Base-by-base conservation (phyloP, 2,113 vertebrate species). In the Eonycteris spelaea region DNA sequence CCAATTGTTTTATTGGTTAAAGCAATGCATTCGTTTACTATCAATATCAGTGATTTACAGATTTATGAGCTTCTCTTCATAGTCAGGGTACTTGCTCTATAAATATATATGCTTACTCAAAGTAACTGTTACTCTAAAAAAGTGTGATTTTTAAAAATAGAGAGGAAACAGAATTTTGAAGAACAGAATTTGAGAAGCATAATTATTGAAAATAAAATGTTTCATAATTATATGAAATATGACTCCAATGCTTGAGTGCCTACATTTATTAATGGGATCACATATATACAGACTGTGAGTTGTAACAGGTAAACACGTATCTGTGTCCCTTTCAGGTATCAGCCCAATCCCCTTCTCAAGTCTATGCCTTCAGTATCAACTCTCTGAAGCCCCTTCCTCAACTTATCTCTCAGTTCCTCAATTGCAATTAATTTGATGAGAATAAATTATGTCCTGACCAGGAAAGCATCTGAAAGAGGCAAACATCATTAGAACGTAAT, bases 401-500 rank as follows among this genome's bases (percentile, higher is more conserved):
- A 89, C 18, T 43, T 24, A 45, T 40, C 61, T 87, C 30, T 91
- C 67, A 57, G 83, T 82, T 93, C 75, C 59, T 91, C 79, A 86
- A 82, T 53, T 86, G 45, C 3, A 80, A 59, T 71, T 59, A 93
- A 93, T 67, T 85, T 59, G 24, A 86, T 85, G n/a, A 82, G 57
- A 94, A 74, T 33, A 84, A 79, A 86, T 65, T 89, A 82, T 74
- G 93, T 94, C 45, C 67, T 89, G 53, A 48, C 43, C 14, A 86
- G 21, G 21, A 85, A 95, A 88, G 43, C 13, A 19, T 82, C 28
- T 10, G 48, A 86, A 89, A 92, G 79, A 86, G n/a, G 51, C 38
- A 77, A 91, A 71, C 53, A 86, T 82, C 71, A 35, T 95, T 70
- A 89, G 71, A 92, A 70, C 45, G 84, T 75, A 68, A 74, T 83